A percentile compares a stretch with the other conserved stretches of the same genome.
phyloP scores from a whole-genome alignment of 1,140 invertebrate genomes.

The Bradysia coprophila region DNA sequence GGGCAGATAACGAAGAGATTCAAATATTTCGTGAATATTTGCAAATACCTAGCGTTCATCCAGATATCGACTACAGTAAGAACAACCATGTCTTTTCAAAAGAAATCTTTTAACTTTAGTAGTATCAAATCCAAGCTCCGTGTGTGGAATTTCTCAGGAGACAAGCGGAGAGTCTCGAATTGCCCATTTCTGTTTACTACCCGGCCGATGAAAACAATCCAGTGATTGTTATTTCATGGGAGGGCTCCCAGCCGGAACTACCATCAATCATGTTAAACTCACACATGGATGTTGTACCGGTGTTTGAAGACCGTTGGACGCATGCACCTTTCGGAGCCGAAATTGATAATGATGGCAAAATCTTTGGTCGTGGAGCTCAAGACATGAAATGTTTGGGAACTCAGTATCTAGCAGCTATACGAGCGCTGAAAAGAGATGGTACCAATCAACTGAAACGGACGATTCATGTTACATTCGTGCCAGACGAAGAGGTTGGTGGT shows the following conservation, averaged over 20 bases:
- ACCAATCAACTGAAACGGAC: background rate
- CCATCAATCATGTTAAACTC: too few species aligned
- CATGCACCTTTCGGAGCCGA: too few species aligned
- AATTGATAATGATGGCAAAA: too few species aligned
- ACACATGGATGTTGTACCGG: too few species aligned
- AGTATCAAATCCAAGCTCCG: conserved; percentile 9
- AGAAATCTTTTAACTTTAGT: background rate
- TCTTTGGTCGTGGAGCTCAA: too few species aligned
- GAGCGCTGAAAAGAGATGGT: conserved; percentile 32
- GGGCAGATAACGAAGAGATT: conserved; percentile 39
- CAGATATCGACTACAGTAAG: too few species aligned
- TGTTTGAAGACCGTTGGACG: too few species aligned
- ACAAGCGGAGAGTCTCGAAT: conserved; percentile 37
- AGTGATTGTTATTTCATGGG: conserved; percentile 59
- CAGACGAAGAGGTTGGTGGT: conserved; percentile 52
- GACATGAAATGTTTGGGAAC: conserved; percentile 70
- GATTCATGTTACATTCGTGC: too few species aligned
- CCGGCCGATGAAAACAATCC: conserved; percentile 34
- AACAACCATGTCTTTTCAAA: too few species aligned
- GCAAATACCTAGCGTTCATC: conserved; percentile 52
- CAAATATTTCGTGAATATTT: conserved; percentile 64
- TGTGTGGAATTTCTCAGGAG: conserved; percentile 37
- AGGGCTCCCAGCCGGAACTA: conserved; percentile 35
- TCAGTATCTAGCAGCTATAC: conserved; percentile 62
- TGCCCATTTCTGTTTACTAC: conserved; percentile 31